Evolutionary conservation across 1,140 invertebrate genomes (phyloP), one percentile per base, ranked within the genome.

Genomic region (Zaprionus tsacasi): DNA sequence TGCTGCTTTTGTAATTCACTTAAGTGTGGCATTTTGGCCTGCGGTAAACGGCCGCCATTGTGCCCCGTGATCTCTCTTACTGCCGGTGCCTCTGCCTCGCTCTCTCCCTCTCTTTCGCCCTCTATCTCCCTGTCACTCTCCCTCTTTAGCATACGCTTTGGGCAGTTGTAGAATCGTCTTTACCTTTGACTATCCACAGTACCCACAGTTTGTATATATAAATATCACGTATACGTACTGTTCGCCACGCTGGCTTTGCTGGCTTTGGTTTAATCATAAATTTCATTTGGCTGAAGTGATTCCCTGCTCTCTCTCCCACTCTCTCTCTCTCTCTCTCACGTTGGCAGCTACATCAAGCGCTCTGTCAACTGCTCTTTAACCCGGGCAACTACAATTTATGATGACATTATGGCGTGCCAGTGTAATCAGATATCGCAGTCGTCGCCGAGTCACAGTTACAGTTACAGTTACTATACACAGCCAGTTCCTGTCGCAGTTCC

Each of bases 11-110:
- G 85, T 89, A 89, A 89, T 89, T 89, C 85, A 89, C 85, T 89
- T 89, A 89, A 89, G 85, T 89, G 85, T 89, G 85, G 71, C 85
- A 89, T 80, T 86, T 89, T 89, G 85, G 85, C 81, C 81, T 85
- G 81, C 74, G 86, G 85, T 89, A 89, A 87, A 83, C 73, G 82
- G 55, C 70, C 66, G 69, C 80, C 83, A 83, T 87, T 87, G 76
- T 82, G 55, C 27, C 54, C 43, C 63, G 27, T 36, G 55, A 59
- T 15, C 33, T 45, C 64, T 7, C 17, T 15, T 55, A 50, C 50
- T 36, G 43, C 74, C 71, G n/a, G n/a, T n/a, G n/a, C n/a, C n/a
- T n/a, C n/a, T n/a, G n/a, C n/a, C n/a, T n/a, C n/a, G 78, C 85
- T 85, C 83, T 88, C 17, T 11, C 17, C 6, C 4, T 10, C 8